Evolutionary conservation across 2,797 vertebrate species (phyloP), one percentile per base, ranked within the genome.

Genomic region (Menidia menidia): DNA sequence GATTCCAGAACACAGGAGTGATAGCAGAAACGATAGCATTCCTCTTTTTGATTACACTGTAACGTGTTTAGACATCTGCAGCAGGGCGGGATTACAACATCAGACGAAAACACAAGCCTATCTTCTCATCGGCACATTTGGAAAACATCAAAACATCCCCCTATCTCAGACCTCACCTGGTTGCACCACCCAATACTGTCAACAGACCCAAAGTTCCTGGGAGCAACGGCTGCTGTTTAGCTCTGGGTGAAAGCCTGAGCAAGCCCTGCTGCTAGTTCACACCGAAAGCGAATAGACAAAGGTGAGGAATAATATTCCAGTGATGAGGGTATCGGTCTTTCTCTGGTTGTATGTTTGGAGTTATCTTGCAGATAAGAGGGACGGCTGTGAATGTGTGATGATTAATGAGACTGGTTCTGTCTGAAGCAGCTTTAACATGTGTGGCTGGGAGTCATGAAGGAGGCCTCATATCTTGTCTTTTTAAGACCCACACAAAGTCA

Each of bases 301-400:
- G 64, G 9, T 41, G 53, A 70, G 78, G 82, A 80, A 78, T 63
- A 75, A 73, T 35, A 35, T 48, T 52, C 15, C 30, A 53, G 59
- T 35, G 61, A 87, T 88, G 78, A 12, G 73, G 80, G 80, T 57
- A 66, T 68, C 73, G 75, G 70, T 77, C 42, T 71, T 73, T 69
- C 35, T 71, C 45, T 58, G 65, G 35, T 54, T 66, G 55, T 30
- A 10, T 82, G 82, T 90, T 72, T 86, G 64, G 64, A 83, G 78
- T 75, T 35, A 60, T 82, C 52, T 67, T 42, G 61, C 35, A 87
- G 90, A 90, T 90, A 88, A 81, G 64, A 68, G 33, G 35, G 69
- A 3, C 60, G 78, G 81, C 85, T 84, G 80, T 90, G 90, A 93
- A 92, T 90, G 89, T 89, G 88, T 77, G 83, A 87, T 91, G 92